Evolutionary conservation across 1,140 invertebrate species (phyloP).

Genomic region (Mycetomoellerius zeteki): DNA sequence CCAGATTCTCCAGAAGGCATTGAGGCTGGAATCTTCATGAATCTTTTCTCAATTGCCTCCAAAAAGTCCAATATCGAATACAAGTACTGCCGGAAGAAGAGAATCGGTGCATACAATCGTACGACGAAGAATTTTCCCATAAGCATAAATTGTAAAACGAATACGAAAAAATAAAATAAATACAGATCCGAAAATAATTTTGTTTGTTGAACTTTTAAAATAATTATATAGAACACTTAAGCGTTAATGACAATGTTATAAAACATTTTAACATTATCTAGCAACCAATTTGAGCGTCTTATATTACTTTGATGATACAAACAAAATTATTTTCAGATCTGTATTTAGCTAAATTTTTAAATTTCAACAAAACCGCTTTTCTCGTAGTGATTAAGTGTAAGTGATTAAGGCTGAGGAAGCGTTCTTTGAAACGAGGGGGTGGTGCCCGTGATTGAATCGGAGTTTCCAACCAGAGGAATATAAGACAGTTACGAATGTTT

Average conservation of each 20-base stretch:
- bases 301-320: too few relatives aligned
- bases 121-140: slow-evolving; percentile 28
- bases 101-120: slow-evolving; percentile 1
- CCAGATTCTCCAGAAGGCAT: too few relatives aligned
- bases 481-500: slow-evolving; percentile 64
- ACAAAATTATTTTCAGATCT: too few relatives aligned
- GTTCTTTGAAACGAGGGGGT: slow-evolving; percentile 63
- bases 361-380: too few relatives aligned
- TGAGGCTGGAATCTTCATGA: not conserved
- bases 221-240: too few relatives aligned
- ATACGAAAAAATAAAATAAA: too few relatives aligned
- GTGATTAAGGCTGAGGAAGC: slow-evolving; percentile 64
- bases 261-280: too few relatives aligned
- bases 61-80: not conserved
- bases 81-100: slow-evolving; percentile 31
- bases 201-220: too few relatives aligned
- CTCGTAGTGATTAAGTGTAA: slow-evolving; percentile 53
- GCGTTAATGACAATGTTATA: too few relatives aligned
- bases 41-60: not conserved
- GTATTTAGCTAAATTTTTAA: too few relatives aligned
- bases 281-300: too few relatives aligned
- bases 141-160: slow-evolving; percentile 58
- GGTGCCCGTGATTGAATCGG: slow-evolving; percentile 47
- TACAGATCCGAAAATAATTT: too few relatives aligned
- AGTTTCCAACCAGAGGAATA: slow-evolving; percentile 48